A percentile compares a stretch with the other conserved stretches of the same genome.
phyloP scores from a whole-genome alignment of 2,797 vertebrate genomes.

The Kryptopterus vitreolus region DNA sequence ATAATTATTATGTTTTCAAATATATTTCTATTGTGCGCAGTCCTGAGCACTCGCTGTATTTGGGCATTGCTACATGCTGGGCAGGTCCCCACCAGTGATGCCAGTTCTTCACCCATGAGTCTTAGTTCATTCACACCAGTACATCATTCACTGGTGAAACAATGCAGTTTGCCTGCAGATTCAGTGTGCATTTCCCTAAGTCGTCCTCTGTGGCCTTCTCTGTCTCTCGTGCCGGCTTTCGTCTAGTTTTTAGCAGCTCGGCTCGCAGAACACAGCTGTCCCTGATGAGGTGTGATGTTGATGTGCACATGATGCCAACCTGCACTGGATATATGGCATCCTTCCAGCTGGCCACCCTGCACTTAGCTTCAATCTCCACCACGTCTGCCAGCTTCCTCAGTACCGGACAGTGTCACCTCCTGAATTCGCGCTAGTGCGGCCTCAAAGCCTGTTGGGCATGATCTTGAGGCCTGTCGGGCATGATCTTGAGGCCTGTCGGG shows the following conservation, averaged over 20 bases:
- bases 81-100: not conserved
- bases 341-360: conserved; percentile 1
- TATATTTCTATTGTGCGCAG: too few relatives aligned
- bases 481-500: too few relatives aligned
- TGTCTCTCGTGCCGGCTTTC: not conserved
- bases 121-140: not conserved
- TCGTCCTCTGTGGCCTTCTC: not conserved
- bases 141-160: not conserved
- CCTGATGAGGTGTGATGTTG: not conserved
- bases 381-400: not conserved
- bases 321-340: not conserved
- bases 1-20: too few relatives aligned
- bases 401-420: not conserved
- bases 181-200: not conserved
- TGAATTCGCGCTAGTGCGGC: not conserved
- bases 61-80: not conserved
- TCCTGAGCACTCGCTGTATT: too few relatives aligned
- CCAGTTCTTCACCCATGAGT: not conserved
- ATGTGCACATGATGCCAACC: not conserved
- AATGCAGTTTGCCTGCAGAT: not conserved
- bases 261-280: not conserved
- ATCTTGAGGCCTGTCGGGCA: not conserved
- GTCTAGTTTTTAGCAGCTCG: not conserved
- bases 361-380: not conserved
- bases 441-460: too few relatives aligned